Conservation (phyloP, 2,797 vertebrate genomes). For the Botia almorhae region DNA sequence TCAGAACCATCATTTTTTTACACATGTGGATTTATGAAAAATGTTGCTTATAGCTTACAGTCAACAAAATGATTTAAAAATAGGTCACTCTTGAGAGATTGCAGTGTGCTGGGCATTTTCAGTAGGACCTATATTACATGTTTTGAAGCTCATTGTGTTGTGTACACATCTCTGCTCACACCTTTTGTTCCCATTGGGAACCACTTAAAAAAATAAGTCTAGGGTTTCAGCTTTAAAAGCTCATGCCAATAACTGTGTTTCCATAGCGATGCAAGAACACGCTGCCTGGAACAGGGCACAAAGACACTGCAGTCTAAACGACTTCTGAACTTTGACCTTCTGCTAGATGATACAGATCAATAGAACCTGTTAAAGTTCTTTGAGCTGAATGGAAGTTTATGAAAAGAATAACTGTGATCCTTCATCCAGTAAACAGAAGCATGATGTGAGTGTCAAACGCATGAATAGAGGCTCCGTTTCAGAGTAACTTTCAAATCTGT, state of each 20-base stretch:
- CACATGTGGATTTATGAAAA: not conserved
- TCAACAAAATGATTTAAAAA: constrained; percentile 9
- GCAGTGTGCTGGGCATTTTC: constrained; percentile 57
- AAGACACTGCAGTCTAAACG: constrained; percentile 31
- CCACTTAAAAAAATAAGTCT: constrained; percentile 39
- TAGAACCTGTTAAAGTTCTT: constrained; percentile 72
- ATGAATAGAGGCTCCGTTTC: constrained; percentile 74
- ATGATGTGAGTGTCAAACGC: constrained; percentile 63
- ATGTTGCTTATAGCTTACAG: not conserved
- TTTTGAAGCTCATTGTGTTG: constrained; percentile 58
- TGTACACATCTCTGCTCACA: constrained; percentile 47
- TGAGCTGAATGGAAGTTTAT: constrained; percentile 49
- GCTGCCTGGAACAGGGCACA: constrained; percentile 28
- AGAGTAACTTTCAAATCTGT: constrained; percentile 71
- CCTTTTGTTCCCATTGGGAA: constrained; percentile 29
- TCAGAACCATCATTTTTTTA: not conserved
- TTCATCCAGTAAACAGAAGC: constrained; percentile 41
- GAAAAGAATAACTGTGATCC: constrained; percentile 55
- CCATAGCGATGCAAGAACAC: constrained; percentile 66
- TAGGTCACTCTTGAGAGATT: not conserved
- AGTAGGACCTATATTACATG: constrained; percentile 57
- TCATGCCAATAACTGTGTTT: constrained; percentile 72
- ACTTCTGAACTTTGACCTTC: constrained; percentile 40
- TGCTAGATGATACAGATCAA: constrained; percentile 69
- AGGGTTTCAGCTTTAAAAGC: constrained; percentile 70